Evolutionary conservation across 2,888 invertebrate species (phyloP).

Genomic region (Oligia latruncula): DNA sequence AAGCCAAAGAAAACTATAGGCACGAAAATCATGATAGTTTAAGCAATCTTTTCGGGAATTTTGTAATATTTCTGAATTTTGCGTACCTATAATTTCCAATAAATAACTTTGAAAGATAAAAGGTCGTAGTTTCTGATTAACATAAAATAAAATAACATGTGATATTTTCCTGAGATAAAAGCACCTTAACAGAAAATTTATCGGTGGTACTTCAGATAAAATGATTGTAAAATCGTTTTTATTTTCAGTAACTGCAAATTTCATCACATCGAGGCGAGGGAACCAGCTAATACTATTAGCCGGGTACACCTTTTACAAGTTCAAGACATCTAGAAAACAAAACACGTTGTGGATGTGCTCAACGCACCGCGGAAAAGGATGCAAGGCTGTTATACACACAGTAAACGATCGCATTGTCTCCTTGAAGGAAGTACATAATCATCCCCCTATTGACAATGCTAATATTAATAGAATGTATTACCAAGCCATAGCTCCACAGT

Average conservation of each 20-base stretch:
- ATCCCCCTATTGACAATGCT: constrained; percentile 1
- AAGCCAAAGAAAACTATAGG: background rate
- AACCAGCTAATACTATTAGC: constrained; percentile 8
- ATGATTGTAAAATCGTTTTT: background rate
- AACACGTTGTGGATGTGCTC: constrained; percentile 34
- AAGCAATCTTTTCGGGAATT: background rate
- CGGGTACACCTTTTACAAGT: constrained; percentile 25
- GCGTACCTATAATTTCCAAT: background rate
- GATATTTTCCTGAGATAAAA: background rate
- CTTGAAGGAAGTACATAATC: constrained; percentile 26
- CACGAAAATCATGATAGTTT: background rate
- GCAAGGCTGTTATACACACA: constrained; percentile 28
- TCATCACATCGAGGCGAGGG: constrained; percentile 6
- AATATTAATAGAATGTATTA: constrained; percentile 2
- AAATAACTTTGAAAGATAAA: background rate
- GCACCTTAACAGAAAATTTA: background rate
- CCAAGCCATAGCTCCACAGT: background rate
- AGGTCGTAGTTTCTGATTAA: background rate
- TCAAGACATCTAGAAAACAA: constrained; percentile 1
- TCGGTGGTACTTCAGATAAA: background rate
- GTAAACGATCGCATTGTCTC: constrained; percentile 16
- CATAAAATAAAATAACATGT: background rate
- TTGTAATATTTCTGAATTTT: background rate
- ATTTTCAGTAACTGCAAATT: constrained; percentile 12
- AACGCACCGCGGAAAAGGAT: constrained; percentile 31